Evolutionary conservation across 2,113 vertebrate species (phyloP).

Genomic region (Lontra canadensis): DNA sequence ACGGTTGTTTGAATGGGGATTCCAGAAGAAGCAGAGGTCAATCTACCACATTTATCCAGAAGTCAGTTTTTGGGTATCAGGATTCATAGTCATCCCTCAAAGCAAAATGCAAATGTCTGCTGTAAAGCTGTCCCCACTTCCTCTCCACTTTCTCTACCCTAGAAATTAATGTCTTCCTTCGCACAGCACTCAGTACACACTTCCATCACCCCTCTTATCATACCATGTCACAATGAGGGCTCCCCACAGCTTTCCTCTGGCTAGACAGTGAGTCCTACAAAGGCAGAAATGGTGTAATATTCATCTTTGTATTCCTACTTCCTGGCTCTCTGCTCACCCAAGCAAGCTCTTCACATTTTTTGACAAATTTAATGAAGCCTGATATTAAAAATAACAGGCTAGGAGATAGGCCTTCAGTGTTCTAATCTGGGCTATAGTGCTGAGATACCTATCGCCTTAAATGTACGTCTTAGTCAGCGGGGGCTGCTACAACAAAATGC

Average conservation of each 20-base stretch:
- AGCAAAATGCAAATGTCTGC: not conserved
- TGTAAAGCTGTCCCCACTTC: not conserved
- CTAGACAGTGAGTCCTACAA: not conserved
- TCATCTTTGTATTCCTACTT: not conserved
- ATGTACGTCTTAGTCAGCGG: not conserved
- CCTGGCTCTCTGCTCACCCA: not conserved
- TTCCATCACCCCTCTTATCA: not conserved
- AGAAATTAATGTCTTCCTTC: not conserved
- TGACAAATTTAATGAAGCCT: not conserved
- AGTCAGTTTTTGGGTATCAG: not conserved
- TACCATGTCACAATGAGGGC: fast-evolving
- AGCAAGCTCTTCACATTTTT: not conserved
- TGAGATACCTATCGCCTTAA: too few relatives aligned
- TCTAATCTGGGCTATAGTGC: not conserved
- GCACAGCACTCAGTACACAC: not conserved
- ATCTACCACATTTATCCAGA: not conserved
- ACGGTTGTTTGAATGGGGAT: not conserved
- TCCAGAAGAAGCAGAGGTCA: not conserved
- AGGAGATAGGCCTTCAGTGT: not conserved
- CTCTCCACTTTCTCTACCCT: not conserved
- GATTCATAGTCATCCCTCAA: not conserved
- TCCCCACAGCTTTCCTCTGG: fast-evolving
- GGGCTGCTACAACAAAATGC: not conserved
- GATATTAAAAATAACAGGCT: not conserved
- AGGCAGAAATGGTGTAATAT: not conserved